Evolutionary conservation across 2,113 vertebrate species (phyloP).

Genomic region (Cavia porcellus): DNA sequence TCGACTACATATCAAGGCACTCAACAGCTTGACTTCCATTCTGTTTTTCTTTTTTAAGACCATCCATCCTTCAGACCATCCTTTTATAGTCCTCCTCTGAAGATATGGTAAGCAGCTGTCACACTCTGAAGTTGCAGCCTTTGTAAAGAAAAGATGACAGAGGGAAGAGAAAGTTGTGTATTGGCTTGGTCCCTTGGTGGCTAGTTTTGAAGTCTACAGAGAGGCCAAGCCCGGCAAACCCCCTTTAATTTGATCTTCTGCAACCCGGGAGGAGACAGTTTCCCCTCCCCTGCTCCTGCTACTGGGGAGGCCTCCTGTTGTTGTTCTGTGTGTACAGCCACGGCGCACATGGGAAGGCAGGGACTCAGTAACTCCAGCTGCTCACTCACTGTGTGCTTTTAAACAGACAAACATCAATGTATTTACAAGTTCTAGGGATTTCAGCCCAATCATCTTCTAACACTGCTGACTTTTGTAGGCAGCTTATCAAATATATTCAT

Average conservation of each 20-base stretch:
- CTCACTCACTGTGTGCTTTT: not conserved
- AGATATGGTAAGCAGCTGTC: constrained; percentile 73
- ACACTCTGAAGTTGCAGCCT: constrained; percentile 58
- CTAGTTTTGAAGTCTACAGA: constrained; percentile 25
- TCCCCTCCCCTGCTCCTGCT: too few species aligned
- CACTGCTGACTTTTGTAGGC: too few species aligned
- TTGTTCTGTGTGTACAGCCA: too few species aligned
- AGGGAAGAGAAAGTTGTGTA: constrained; percentile 64
- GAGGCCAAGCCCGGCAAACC: not conserved
- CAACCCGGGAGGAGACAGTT: too few species aligned
- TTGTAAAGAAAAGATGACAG: constrained; percentile 31
- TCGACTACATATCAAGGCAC: constrained; percentile 75
- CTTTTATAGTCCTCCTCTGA: constrained; percentile 69
- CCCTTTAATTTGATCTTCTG: too few species aligned
- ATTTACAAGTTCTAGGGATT: not conserved
- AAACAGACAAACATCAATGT: too few species aligned
- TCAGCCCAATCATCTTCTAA: too few species aligned
- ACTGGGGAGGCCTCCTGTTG: too few species aligned
- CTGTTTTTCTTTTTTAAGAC: constrained; percentile 69
- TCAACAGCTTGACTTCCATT: constrained; percentile 61
- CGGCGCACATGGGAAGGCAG: not conserved
- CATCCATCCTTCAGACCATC: constrained; percentile 73
- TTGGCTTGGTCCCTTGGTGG: constrained; percentile 30
- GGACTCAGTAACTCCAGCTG: not conserved
- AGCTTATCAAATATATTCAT: not conserved